Conservation (phyloP, 2,888 invertebrate species). For the Oegoconia quadripuncta region DNA sequence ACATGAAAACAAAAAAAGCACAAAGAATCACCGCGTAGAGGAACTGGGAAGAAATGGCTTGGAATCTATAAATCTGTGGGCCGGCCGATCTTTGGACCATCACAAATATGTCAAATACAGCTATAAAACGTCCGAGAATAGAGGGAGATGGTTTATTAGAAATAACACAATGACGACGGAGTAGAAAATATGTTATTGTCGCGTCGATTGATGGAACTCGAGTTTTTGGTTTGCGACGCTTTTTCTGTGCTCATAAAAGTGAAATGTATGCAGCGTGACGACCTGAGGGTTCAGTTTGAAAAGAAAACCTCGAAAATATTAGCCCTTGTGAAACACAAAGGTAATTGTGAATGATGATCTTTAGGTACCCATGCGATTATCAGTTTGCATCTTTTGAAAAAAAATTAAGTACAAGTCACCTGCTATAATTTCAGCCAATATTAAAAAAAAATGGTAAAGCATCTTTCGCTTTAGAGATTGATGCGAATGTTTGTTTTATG, state of each 20-base stretch:
- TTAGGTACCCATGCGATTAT: too few species aligned
- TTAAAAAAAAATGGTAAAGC: too few species aligned
- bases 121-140: slow-evolving; percentile 61
- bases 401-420: too few species aligned
- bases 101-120: slow-evolving; percentile 75
- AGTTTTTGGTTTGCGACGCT: slow-evolving; percentile 10
- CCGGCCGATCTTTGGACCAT: slow-evolving; percentile 56
- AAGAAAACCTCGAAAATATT: too few species aligned
- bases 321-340: too few species aligned
- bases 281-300: too few species aligned
- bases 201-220: slow-evolving; percentile 44
- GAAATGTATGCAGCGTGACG: slow-evolving; percentile 6
- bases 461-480: too few species aligned
- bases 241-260: slow-evolving; percentile 7
- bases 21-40: slow-evolving; percentile 47
- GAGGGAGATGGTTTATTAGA: slow-evolving; percentile 65
- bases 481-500: too few species aligned
- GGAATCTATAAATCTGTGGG: slow-evolving; percentile 61
- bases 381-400: too few species aligned
- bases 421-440: too few species aligned
- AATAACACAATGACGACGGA: slow-evolving; percentile 51
- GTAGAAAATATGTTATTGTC: slow-evolving; percentile 43
- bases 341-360: too few species aligned
- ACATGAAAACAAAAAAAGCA: slow-evolving; percentile 40
- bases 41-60: slow-evolving; percentile 57